Evolutionary conservation across 2,113 vertebrate species (phyloP), one percentile per base, ranked within the genome.

Genomic region (Thalassarche chlororhynchos): DNA sequence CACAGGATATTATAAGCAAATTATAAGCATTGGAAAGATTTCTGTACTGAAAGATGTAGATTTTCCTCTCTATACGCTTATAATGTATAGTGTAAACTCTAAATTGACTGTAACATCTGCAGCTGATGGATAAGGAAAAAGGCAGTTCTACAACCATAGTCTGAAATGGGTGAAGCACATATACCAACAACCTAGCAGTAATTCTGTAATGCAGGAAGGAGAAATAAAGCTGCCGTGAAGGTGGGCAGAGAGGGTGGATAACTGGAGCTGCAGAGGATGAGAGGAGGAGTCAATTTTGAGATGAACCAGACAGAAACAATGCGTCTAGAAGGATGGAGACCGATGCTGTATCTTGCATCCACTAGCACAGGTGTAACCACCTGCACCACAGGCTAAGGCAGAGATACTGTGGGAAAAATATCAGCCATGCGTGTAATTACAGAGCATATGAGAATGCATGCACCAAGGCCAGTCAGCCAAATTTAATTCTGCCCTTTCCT

Each of bases 271-370:
- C 34, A 34, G 26, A 64, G 16, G 9, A 71, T 42, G 25, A 80
- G 15, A n/a, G 25, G 1, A 68, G 12, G 12, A 69, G 25, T 29
- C 17, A 51, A 5, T 61, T 75, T 58, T 71, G 52, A 65, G 54
- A 72, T 79, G 47, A 84, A n/a, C 1, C 32, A 87, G 32, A 54
- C 14, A 66, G 54, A 62, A 90, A 51, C 0, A 3, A 93, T 19
- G 9, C 2, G 0, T 34, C 32, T 68, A 40, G 17, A 81, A 62
- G 21, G 28, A 51, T 15, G 23, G 69, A 58, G 40, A 38, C 8
- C 23, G 24, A 17, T 0, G 0, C 1, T 46, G 26, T 32, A 68
- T 57, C 31, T 29, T 52, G 21, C 40, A 71, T 31, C 9, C 23
- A 10, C 25, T 32, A 18, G 29, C 21, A 44, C 17, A 64, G 14